Percentiles rank a stretch among this genome's conserved stretches.
Evolutionary conservation across 2,113 vertebrate species (phyloP).

Genomic region (Naja naja): DNA sequence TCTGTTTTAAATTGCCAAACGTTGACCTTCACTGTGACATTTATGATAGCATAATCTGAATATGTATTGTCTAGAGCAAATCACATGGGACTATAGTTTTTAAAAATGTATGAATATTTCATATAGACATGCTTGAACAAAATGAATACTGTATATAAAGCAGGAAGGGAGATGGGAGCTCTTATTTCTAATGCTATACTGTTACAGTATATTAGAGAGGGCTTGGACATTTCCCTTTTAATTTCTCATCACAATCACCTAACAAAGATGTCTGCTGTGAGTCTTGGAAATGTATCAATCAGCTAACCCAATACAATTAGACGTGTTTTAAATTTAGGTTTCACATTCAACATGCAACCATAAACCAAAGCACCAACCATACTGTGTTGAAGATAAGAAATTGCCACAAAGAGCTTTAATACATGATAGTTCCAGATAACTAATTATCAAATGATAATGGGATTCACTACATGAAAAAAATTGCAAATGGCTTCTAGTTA

Average conservation of each 20-base stretch:
- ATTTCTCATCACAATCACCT: not conserved
- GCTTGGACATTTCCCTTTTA: not conserved
- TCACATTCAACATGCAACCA: not conserved
- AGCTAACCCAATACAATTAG: not conserved
- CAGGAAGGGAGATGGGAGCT: not conserved
- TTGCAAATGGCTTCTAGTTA: not conserved
- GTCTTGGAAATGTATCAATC: not conserved
- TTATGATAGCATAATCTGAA: not conserved
- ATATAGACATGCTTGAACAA: constrained; percentile 13
- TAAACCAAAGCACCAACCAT: not conserved
- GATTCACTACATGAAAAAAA: not conserved
- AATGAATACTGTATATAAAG: constrained; percentile 16
- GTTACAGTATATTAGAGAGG: not conserved
- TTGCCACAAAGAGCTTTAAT: not conserved
- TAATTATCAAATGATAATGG: constrained; percentile 5
- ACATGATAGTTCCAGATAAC: not conserved
- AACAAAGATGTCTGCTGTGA: not conserved
- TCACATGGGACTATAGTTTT: constrained; percentile 4
- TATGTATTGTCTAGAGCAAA: constrained; percentile 22
- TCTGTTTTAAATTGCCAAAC: not conserved
- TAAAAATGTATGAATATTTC: constrained; percentile 24
- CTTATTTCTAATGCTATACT: constrained; percentile 1
- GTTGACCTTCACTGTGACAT: constrained; percentile 18
- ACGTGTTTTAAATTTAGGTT: constrained; percentile 2
- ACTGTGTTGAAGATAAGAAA: not conserved